These are phyloP conservation scores for Limnephilus rhombicus DNA, from an alignment of 2,888 invertebrate genomes.

Conservation along the genomic window DNA sequence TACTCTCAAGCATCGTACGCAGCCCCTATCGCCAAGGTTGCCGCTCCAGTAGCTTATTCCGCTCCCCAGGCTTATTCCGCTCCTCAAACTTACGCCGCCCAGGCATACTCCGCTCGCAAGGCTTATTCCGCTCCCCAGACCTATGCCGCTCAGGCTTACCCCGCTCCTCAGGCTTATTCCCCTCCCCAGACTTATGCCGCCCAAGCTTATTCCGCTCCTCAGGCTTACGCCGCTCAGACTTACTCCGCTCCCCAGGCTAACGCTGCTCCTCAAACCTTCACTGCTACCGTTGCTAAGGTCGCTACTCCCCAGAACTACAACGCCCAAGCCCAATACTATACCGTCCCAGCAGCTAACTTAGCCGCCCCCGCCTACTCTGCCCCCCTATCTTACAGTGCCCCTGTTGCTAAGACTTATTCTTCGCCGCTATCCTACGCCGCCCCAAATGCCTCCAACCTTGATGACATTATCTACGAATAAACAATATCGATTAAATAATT, in stretches of 20 bases:
- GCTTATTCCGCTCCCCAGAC: too few species aligned
- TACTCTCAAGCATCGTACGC: constrained; percentile 69
- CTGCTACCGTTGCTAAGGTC: constrained; percentile 65
- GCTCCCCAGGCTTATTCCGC: too few species aligned
- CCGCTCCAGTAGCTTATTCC: constrained; percentile 63
- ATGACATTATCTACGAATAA: background rate
- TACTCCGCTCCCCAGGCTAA: constrained; percentile 60
- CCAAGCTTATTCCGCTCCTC: too few species aligned
- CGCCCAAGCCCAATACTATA: constrained; percentile 67
- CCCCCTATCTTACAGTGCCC: constrained; percentile 63
- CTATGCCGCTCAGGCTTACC: too few species aligned
- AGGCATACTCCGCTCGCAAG: too few species aligned
- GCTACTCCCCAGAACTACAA: constrained; percentile 70
- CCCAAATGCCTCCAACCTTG: constrained; percentile 65
- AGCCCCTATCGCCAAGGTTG: constrained; percentile 66
- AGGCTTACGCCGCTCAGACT: too few species aligned
- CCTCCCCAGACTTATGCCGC: too few species aligned
- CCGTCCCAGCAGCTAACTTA: constrained; percentile 66
- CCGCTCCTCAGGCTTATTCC: too few species aligned
- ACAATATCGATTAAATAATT: background rate
- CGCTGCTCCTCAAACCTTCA: constrained; percentile 66
- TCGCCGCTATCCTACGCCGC: constrained; percentile 70
- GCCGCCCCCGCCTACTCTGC: constrained; percentile 62
- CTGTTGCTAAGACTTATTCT: constrained; percentile 66
- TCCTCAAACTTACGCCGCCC: too few species aligned